Evolutionary conservation across 2,888 invertebrate species (phyloP), one percentile per base, ranked within the genome.

Genomic region (Synanthedon formicaeformis): DNA sequence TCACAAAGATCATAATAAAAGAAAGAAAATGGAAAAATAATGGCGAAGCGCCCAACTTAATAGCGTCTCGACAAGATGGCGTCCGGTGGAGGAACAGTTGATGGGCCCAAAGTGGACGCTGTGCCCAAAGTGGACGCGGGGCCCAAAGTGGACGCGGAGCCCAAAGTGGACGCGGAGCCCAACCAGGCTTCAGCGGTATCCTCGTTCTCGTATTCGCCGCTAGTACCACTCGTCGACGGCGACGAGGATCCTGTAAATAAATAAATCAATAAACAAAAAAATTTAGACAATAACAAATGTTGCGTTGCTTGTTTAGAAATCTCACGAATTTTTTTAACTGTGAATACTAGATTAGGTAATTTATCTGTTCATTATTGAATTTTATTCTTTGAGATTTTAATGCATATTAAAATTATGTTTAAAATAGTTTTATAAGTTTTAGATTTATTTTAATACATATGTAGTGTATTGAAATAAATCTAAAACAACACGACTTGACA

Each of bases 21-120:
- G 10, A 34, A 34, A 6, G 10, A 34, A 8, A 34, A 2, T 2
- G 10, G 10, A 10, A 56, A 55, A 58, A 64, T 64, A 73, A 67
- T 76, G 78, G 78, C 79, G 74, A 78, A 78, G 74, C 81, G 83
- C 81, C 82, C 69, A 83, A 83, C 81, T 83, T 77, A 82, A 82
- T 82, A 80, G 82, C 81, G 79, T 68, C 70, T 80, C 77, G 71
- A 71, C 73, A 70, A 70, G 67, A 55, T n/a, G 50, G 53, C 51
- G 52, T 49, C 51, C 49, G 41, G 41, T 16, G 45, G 41, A 2
- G 50, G 50, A 10, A n/a, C n/a, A 13, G 45, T 40, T 16, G 41
- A 23, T 48, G 50, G 48, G 41, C 8, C 11, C 23, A 14, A 13
- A 14, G 48, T 3, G 45, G 41, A 51, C 53, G 34, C 41, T 51